Base-by-base conservation (phyloP, 2,113 vertebrate genomes). In the Cricetomys ansorgei region DNA sequence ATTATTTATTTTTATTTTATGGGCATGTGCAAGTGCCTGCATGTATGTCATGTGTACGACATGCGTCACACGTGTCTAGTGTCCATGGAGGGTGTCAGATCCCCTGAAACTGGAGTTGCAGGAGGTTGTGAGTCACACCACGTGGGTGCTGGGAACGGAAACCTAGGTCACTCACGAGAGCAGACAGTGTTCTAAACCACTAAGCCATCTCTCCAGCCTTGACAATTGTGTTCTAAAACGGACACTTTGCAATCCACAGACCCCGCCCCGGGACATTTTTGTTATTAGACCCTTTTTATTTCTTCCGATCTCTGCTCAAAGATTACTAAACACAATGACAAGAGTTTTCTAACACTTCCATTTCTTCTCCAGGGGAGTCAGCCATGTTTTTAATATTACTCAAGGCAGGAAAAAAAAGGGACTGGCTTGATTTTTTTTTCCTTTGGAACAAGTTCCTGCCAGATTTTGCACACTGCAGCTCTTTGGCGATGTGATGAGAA, bases 381-480 rank as follows among this genome's bases (percentile, higher is more conserved):
- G 64, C 13, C 3, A 31, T 70, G 2, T 77, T 94, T 96, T 92
- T 94, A 94, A 72, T 90, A 94, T 92, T 96, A 95, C 48, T 94
- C 77, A 96, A 96, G 95, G 87, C 62, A 89, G 73, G 80, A 70
- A 9, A 59, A 34, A 25, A 45, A 9, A 0, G 23, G 37, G 64
- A 4, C 55, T 27, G 94, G 88, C 79, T 89, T 87, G 45, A 64
- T 65, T 96, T 96, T 81, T 76, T 93, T 93, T 95, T 90, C 75
- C 94, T 94, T 70, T 87, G 92, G 94, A 93, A 89, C 19, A 85
- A 34, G 88, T 45, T 95, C 50, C 91, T 96, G 92, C 96, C 95
- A 91, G 97, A 92, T 97, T 96, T 73, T 93, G 92, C 92, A 96
- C 92, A 89, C 17, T 67, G 80, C 86, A 72, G 94, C 53, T 95